phyloP scores from a whole-genome alignment of 2,797 vertebrate species.

The Danio tinwini region DNA sequence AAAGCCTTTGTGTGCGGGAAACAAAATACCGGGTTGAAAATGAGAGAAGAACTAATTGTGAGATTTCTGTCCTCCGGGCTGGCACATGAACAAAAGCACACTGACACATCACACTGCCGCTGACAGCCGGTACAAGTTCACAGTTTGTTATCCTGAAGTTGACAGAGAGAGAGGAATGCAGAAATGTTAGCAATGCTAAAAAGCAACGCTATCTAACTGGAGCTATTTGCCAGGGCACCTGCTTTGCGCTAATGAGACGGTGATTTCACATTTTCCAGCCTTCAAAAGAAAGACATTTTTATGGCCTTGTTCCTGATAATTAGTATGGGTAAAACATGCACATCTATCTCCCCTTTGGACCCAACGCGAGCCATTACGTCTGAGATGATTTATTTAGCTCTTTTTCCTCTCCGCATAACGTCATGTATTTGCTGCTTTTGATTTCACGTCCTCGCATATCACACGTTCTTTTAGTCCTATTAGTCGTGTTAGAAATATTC shows the following conservation, averaged over 20 bases:
- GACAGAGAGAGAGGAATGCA: slow-evolving; percentile 51
- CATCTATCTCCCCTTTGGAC: slow-evolving; percentile 38
- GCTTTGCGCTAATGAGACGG: slow-evolving; percentile 54
- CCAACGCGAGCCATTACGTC: slow-evolving; percentile 3
- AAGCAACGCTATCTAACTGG: slow-evolving; percentile 52
- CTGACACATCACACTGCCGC: slow-evolving; percentile 56
- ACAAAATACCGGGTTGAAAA: slow-evolving; percentile 53
- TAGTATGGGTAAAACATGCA: slow-evolving; percentile 56
- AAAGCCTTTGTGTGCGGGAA: slow-evolving; percentile 47
- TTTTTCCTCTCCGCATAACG: background rate
- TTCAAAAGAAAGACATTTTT: slow-evolving; percentile 47
- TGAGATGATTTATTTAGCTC: slow-evolving; percentile 27
- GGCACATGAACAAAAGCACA: slow-evolving; percentile 61
- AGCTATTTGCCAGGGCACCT: slow-evolving; percentile 58
- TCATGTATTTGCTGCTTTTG: slow-evolving; percentile 4
- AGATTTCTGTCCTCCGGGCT: slow-evolving; percentile 60
- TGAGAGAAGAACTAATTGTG: slow-evolving; percentile 59
- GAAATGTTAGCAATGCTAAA: slow-evolving; percentile 60
- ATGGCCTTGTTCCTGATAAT: slow-evolving; percentile 50
- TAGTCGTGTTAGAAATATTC: slow-evolving; percentile 31
- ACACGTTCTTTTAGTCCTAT: slow-evolving; percentile 9
- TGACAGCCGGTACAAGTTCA: slow-evolving; percentile 64
- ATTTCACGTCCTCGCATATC: background rate
- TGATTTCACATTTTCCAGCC: slow-evolving; percentile 58
- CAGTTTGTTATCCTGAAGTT: slow-evolving; percentile 64